Base-by-base conservation (phyloP, 1,140 invertebrate species). In the Harlomillsia oculata region DNA sequence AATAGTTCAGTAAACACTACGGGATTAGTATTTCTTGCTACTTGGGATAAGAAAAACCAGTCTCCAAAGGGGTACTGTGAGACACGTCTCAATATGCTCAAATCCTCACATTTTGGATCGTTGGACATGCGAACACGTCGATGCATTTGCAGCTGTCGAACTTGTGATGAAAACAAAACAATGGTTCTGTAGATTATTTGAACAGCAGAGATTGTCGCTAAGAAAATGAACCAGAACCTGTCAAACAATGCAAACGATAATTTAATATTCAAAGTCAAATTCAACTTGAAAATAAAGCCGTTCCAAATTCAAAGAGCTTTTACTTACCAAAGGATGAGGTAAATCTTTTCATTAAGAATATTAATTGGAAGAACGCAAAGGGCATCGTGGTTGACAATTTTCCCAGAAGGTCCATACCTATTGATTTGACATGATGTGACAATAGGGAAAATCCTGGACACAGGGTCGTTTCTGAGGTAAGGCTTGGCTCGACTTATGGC, bases 11-110 rank as follows among this genome's bases (percentile, higher is more conserved):
- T 86, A 71, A 86, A 94, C 64, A 91, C 83, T 11, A 90, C 72
- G 11, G 87, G 85, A 69, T 92, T 87, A 69, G 92, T 89, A 71
- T 92, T 92, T 75, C 92, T 89, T 39, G 86, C 85, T 29, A 94
- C 75, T 69, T 91, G 85, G 71, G 91, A 89, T 1, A 94, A 77
- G 46, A 94, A 77, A 70, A 92, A 92, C 89, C 89, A 94, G 70
- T 94, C 89, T 1, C 89, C 89, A 63, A 92, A 88, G 67, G 88
- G 82, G 69, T 85, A 85, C 53, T 81, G 77, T 2, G 85, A 79
- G 54, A 93, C 84, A 6, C 13, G 4, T 18, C 25, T 29, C 2
- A 48, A 3, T 13, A 20, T 32, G 14, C 18, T 2, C 1, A 75
- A 73, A 66, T 86, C 81, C 14, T 92, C 80, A 66, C 91, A 80